phyloP scores from a whole-genome alignment of 2,888 invertebrate genomes.

The Balanococcus diminutus region DNA sequence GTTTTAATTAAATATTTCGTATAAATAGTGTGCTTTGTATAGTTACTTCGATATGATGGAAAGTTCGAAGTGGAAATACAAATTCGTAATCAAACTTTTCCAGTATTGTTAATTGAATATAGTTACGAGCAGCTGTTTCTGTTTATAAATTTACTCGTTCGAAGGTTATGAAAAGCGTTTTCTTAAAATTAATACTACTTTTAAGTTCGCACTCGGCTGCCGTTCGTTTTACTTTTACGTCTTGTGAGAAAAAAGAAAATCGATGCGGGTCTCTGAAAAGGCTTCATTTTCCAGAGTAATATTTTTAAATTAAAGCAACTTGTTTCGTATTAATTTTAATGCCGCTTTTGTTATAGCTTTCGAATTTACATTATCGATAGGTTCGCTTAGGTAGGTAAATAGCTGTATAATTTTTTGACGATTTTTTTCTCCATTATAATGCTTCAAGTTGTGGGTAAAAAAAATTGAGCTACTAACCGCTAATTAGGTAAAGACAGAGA shows the following conservation, averaged over 20 bases:
- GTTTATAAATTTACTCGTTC: neutral
- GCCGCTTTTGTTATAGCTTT: neutral
- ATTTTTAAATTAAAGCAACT: neutral
- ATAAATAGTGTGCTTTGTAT: neutral
- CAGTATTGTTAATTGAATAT: conserved; percentile 13
- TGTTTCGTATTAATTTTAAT: neutral
- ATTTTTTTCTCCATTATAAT: neutral
- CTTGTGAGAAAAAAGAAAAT: neutral
- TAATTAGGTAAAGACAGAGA: neutral
- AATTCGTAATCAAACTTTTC: neutral
- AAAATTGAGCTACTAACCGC: neutral
- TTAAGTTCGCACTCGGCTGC: neutral
- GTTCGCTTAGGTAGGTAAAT: neutral
- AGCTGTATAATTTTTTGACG: neutral
- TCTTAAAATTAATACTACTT: neutral
- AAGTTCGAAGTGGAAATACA: conserved; percentile 8
- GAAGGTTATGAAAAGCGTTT: neutral
- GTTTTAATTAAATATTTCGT: conserved; percentile 23
- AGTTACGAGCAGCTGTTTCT: neutral
- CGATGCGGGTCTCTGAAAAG: neutral
- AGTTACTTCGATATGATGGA: neutral
- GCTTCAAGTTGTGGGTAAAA: neutral
- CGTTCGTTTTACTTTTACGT: neutral
- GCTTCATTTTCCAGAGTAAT: neutral
- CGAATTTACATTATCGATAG: neutral